A percentile compares a stretch with the other conserved stretches of the same genome.
phyloP scores from a whole-genome alignment of 2,888 invertebrate species.

The Drosophila tanythrix region DNA sequence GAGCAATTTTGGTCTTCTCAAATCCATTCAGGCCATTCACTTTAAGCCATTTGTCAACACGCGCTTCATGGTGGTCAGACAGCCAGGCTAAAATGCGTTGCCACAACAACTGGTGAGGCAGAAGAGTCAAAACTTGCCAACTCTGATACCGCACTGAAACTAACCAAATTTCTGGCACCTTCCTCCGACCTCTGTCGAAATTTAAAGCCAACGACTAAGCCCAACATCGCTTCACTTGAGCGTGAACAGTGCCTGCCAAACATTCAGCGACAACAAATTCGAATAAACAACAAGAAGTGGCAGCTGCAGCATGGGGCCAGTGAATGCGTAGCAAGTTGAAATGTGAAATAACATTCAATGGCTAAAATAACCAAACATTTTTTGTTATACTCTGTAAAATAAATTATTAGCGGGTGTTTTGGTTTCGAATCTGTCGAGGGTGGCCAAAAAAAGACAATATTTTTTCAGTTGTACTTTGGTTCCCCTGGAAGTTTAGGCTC shows the following conservation, averaged over 20 bases:
- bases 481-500: background rate
- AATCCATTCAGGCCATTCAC: slow-evolving; percentile 16
- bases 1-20: slow-evolving; percentile 26
- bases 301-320: slow-evolving; percentile 22
- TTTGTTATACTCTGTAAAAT: slow-evolving; percentile 18
- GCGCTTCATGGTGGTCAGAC: slow-evolving; percentile 22
- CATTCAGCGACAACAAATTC: slow-evolving; percentile 43
- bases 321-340: slow-evolving; percentile 28
- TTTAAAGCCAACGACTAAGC: slow-evolving; percentile 72
- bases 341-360: slow-evolving; percentile 74
- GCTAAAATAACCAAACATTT: slow-evolving; percentile 43
- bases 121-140: slow-evolving; percentile 22
- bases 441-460: background rate
- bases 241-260: slow-evolving; percentile 74
- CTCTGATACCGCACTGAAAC: slow-evolving; percentile 22
- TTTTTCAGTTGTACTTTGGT: background rate
- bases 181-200: slow-evolving; percentile 55
- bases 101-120: slow-evolving; percentile 26
- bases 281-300: slow-evolving; percentile 36
- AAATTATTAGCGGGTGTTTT: background rate
- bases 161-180: slow-evolving; percentile 39
- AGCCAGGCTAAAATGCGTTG: slow-evolving; percentile 60
- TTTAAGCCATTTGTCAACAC: slow-evolving; percentile 74
- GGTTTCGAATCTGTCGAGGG: background rate
- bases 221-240: slow-evolving; percentile 77